Base-by-base conservation (phyloP, 2,113 vertebrate genomes). In the Miniopterus natalensis region DNA sequence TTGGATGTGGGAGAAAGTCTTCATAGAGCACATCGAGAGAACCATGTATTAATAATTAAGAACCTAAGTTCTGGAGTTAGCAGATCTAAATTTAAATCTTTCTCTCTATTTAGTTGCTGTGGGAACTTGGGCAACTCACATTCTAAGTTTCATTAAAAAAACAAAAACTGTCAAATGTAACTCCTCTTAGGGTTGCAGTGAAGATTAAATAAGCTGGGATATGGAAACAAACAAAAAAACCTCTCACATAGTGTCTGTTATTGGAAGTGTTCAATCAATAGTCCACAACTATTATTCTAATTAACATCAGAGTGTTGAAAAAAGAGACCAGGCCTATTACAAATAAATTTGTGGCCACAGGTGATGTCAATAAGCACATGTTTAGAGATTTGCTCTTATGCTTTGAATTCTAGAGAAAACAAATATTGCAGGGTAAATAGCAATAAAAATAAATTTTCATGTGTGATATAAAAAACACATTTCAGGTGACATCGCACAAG, bases 41-140 rank as follows among this genome's bases (percentile, higher is more conserved):
- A 51, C 36, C 51, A 6, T 74, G 68, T 55, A 70, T 74, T 55
- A 83, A 27, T 61, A 68, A 83, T 68, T 79, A 96, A 77, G 88
- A 65, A 29, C 21, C 8, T 65, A 29, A 12, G 1, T 29, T 88
- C 49, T 70, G 2, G 23, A 88, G 23, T 84, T 45, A 80, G 51
- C 5, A 74, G 7, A 74, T 81, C 31, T 84, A 77, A 81, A 81
- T 40, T 77, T 2, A 84, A 23, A 89, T 40, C 40, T 23, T 68
- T 6, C 7, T 81, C 4, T 55, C 42, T 18, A 51, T 49, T 59
- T 75, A 65, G 23, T 14, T 83, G 20, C 18, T 87, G 17, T 74
- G 66, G 36, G 45, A 88, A 80, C 36, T 42, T 74, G 45, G 45
- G 11, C 6, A 42, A 73, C 23, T 55, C 61, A 40, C 25, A 40